Conservation (phyloP, 2,113 vertebrate genomes). For the Hydrochoerus hydrochaeris region DNA sequence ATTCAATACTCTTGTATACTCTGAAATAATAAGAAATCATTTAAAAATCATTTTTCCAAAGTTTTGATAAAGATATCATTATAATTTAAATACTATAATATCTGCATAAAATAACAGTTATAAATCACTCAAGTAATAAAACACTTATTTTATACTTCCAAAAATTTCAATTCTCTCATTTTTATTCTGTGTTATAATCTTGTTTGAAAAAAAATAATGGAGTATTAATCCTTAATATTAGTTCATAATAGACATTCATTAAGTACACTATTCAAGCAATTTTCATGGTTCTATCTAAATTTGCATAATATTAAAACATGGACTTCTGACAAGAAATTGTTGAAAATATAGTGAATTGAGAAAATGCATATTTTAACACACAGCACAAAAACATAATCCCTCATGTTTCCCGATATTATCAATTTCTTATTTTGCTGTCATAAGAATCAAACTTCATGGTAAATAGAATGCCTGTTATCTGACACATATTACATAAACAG, state of each 20-base stretch:
- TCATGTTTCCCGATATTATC: constrained; percentile 55
- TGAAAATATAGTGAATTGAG: constrained; percentile 53
- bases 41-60: neutral
- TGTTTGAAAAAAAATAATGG: neutral
- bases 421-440: constrained; percentile 42
- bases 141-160: neutral
- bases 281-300: neutral
- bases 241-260: neutral
- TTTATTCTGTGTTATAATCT: neutral
- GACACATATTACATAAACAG: constrained; percentile 70
- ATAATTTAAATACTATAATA: neutral
- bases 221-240: neutral
- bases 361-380: constrained; percentile 70
- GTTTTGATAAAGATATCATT: neutral
- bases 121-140: neutral
- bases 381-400: constrained; percentile 54
- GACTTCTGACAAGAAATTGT: constrained; percentile 16
- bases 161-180: neutral
- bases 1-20: neutral
- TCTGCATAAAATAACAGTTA: neutral
- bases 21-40: neutral
- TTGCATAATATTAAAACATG: neutral
- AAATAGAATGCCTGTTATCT: constrained; percentile 52
- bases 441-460: constrained; percentile 53
- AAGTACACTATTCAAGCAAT: neutral